Evolutionary conservation across 2,888 invertebrate genomes (phyloP), one percentile per base, ranked within the genome.

Genomic region (Gymnocheta viridis): DNA sequence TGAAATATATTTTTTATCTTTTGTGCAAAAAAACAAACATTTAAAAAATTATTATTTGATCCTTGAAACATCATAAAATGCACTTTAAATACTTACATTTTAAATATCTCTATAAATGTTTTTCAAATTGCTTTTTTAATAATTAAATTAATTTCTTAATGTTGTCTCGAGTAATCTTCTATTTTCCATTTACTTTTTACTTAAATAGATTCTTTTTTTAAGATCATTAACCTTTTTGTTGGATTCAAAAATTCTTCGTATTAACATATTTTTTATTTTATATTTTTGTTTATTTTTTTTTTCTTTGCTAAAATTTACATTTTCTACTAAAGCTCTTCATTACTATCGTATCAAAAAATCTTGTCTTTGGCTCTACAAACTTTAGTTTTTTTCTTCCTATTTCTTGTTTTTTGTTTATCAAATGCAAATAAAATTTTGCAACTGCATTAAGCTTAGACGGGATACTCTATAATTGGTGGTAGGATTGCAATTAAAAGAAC

Each of bases 201-300:
- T 41, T 54, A 29, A 54, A 14, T 14, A n/a, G 2, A 41, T 27
- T 12, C 35, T 41, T 62, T 62, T 67, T 77, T 62, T 54, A 35
- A 62, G 80, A 84, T 84, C 84, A 72, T 81, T 84, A 81, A 84
- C 84, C 84, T 84, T 77, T 79, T 47, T 49, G 22, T 27, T 56
- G 12, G 5, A 54, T 56, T 64, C 67, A 56, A 17, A 38, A 58
- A 80, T 60, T 56, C 24, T 51, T 41, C 29, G 4, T n/a, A n/a
- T n/a, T n/a, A n/a, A n/a, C n/a, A n/a, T n/a, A n/a, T n/a, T n/a
- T n/a, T n/a, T n/a, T n/a, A n/a, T n/a, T n/a, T n/a, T n/a, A n/a
- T 9, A 14, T 24, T 69, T 51, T 29, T 35, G 22, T 32, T 10
- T 4, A 27, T 44, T 41, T 47, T 62, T 17, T 54, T 32, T 49